Conservation (phyloP, 1,140 invertebrate species). For the Achroia grisella region DNA sequence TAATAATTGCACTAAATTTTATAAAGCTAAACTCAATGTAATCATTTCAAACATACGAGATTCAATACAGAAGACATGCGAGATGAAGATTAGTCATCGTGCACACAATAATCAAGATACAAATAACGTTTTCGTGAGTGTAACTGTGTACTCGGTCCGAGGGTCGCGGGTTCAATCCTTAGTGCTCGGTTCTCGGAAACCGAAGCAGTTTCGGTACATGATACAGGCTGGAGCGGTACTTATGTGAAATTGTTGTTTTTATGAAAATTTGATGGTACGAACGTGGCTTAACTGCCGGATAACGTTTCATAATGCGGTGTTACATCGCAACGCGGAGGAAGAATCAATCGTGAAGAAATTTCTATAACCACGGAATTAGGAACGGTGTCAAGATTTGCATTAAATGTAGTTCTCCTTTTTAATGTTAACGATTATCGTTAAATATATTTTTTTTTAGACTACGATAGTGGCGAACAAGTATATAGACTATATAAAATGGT, state of each 20-base stretch:
- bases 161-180: slow-evolving; percentile 3
- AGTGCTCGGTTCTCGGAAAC: slow-evolving; percentile 2
- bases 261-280: slow-evolving; percentile 1
- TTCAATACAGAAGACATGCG: not conserved
- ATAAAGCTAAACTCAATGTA: too few relatives aligned
- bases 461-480: too few relatives aligned
- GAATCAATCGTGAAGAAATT: too few relatives aligned
- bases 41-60: not conserved
- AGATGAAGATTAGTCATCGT: slow-evolving; percentile 4
- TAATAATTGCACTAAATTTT: not conserved
- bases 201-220: not conserved
- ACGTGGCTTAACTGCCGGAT: not conserved
- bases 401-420: too few relatives aligned
- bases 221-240: not conserved
- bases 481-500: too few relatives aligned
- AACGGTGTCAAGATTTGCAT: too few relatives aligned
- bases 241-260: slow-evolving; percentile 2
- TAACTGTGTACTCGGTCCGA: slow-evolving; percentile 1
- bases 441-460: too few relatives aligned
- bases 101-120: slow-evolving; percentile 3
- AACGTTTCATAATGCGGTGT: not conserved
- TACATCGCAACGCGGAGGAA: too few relatives aligned
- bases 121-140: slow-evolving; percentile 7
- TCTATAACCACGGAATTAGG: too few relatives aligned
- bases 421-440: too few relatives aligned